Conservation (phyloP, 2,888 invertebrate species). For the Drosophila fungiperda region DNA sequence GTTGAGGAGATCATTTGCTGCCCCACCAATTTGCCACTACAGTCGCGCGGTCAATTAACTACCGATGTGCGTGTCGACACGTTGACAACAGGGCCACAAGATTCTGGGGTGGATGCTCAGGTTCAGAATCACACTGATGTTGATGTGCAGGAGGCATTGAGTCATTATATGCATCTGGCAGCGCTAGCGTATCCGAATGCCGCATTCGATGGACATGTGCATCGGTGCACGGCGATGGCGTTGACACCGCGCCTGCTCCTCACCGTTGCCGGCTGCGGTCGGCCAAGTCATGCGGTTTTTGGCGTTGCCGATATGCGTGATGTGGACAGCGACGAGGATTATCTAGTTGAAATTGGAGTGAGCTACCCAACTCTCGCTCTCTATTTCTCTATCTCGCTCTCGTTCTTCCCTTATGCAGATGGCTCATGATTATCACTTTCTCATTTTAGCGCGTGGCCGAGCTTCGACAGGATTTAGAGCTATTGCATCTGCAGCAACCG, state of each 20-base stretch:
- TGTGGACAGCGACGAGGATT: slow-evolving; percentile 60
- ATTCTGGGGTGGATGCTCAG: not conserved
- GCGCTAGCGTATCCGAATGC: slow-evolving; percentile 65
- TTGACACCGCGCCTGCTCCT: slow-evolving; percentile 53
- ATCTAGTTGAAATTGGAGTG: slow-evolving; percentile 52
- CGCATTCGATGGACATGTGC: slow-evolving; percentile 59
- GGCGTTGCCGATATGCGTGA: slow-evolving; percentile 64
- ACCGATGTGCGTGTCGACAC: slow-evolving; percentile 6
- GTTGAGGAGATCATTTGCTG: slow-evolving; percentile 69
- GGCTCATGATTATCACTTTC: not conserved
- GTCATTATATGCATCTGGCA: slow-evolving; percentile 55
- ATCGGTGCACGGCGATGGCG: slow-evolving; percentile 58
- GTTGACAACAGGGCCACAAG: not conserved
- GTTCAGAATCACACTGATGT: slow-evolving; percentile 8
- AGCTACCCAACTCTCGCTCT: slow-evolving; percentile 2
- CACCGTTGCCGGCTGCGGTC: slow-evolving; percentile 51
- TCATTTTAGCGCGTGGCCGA: slow-evolving; percentile 37
- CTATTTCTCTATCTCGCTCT: not conserved
- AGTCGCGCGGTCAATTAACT: slow-evolving; percentile 41
- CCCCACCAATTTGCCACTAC: slow-evolving; percentile 55
- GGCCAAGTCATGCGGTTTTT: slow-evolving; percentile 65
- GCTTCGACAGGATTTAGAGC: slow-evolving; percentile 48
- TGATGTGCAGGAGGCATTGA: slow-evolving; percentile 15
- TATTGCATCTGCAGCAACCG: slow-evolving; percentile 39
- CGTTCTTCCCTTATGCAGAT: not conserved